Evolutionary conservation across 2,113 vertebrate species (phyloP), one percentile per base, ranked within the genome.

Genomic region (Beaufortia kweichowensis): DNA sequence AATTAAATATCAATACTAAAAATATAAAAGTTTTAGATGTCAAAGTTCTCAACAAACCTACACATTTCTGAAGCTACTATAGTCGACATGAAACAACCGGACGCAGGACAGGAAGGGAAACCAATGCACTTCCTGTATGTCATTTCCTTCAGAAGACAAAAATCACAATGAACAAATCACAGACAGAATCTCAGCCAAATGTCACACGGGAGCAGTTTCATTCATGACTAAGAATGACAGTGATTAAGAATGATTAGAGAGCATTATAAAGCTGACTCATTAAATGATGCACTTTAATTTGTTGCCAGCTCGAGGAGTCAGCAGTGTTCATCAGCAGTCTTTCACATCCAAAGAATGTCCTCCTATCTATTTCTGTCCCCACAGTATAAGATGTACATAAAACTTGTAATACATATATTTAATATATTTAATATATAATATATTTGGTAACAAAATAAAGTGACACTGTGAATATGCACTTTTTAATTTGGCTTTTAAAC

Each of bases 101-200:
- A 70, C 11, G 21, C 11, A 19, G 4, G 10, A 21, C 28, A 55
- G 66, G 66, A 3, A 69, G 48, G 14, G 53, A 56, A 56, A 71
- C 7, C 50, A 39, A 15, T 39, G 28, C 21, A 39, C 50, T 39
- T 71, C 68, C 68, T 56, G 50, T 39, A 39, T 19, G 68, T 71
- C 29, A 71, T 71, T 71, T 56, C 68, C 68, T 70, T 24, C 31
- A 57, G 0, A 26, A 8, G 31, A 39, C 14, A 12, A 11, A 33
- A 33, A 33, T 29, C 41, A 15, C 65, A 68, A 53, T 15, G 26
- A 50, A 17, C 14, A 26, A 26, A 43, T 46, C 39, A 41, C 14
- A 53, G 39, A 9, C 12, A 66, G 41, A 24, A 17, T 14, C 23
- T 17, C 15, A 61, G 24, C 14, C 5, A 56, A 17, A 55, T 2